Conservation (phyloP, 2,113 vertebrate genomes). For the Typhlomys cinereus region DNA sequence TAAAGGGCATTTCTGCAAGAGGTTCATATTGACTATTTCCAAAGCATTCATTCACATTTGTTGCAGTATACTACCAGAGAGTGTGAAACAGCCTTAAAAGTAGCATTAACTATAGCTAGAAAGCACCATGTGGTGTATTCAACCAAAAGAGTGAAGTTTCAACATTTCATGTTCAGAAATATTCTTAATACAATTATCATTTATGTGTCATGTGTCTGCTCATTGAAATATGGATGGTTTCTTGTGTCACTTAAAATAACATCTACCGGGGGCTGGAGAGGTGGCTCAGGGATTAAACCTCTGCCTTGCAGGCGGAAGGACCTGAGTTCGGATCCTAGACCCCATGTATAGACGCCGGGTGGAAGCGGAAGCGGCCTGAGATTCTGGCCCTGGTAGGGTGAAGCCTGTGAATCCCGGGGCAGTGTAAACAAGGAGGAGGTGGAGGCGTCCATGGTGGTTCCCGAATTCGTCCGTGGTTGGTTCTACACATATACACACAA, state of each 20-base stretch:
- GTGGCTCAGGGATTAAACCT: too few species aligned
- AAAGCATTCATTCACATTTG: neutral
- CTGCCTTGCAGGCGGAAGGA: too few species aligned
- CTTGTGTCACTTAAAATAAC: constrained; percentile 6
- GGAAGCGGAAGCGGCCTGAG: too few species aligned
- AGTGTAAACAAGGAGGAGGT: too few species aligned
- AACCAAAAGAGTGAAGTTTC: neutral
- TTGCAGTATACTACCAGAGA: neutral
- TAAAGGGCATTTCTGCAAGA: neutral
- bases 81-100: neutral
- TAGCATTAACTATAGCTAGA: neutral
- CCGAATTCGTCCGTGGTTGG: too few species aligned
- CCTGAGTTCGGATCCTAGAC: too few species aligned
- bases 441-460: too few species aligned
- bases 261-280: too few species aligned
- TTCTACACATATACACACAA: too few species aligned
- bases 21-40: neutral
- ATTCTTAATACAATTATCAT: neutral
- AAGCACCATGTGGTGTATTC: neutral
- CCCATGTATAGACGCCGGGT: too few species aligned
- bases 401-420: too few species aligned
- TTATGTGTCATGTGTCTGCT: neutral
- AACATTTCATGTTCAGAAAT: neutral
- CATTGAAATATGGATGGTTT: constrained; percentile 22
- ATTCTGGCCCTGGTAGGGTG: too few species aligned